A percentile compares a stretch with the other conserved stretches of the same genome.
phyloP scores from a whole-genome alignment of 2,797 vertebrate genomes.

The Microcaecilia unicolor region DNA sequence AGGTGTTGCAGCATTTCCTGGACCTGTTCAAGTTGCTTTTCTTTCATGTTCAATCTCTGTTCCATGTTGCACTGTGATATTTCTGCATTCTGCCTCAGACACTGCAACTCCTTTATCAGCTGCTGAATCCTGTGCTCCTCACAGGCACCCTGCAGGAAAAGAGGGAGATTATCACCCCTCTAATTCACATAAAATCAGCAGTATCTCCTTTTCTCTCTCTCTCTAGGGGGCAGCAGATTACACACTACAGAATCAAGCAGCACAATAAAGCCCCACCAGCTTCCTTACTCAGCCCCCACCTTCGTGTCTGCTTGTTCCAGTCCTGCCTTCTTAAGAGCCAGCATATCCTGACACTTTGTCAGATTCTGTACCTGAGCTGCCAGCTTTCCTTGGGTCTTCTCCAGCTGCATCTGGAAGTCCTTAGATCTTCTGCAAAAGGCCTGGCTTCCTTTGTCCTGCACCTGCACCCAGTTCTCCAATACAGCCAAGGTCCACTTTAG shows the following conservation, averaged over 20 bases:
- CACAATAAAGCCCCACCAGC: too few relatives aligned
- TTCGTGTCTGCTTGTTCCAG: slow-evolving; percentile 48
- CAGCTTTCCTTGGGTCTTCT: slow-evolving; percentile 43
- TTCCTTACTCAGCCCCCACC: too few relatives aligned
- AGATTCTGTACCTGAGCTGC: slow-evolving; percentile 38
- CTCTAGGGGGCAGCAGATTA: too few relatives aligned
- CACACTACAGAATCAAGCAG: too few relatives aligned
- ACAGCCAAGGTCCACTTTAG: slow-evolving; percentile 11
- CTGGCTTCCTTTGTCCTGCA: slow-evolving; percentile 48
- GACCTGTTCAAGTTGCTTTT: too few relatives aligned
- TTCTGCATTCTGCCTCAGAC: slow-evolving; percentile 68
- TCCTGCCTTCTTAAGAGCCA: slow-evolving; percentile 21
- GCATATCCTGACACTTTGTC: slow-evolving; percentile 38
- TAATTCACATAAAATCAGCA: too few relatives aligned
- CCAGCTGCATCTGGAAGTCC: slow-evolving; percentile 37
- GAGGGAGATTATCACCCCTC: not conserved
- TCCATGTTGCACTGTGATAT: too few relatives aligned
- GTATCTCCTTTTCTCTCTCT: too few relatives aligned
- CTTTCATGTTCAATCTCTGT: too few relatives aligned
- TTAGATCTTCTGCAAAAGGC: slow-evolving; percentile 36
- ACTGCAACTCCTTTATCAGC: slow-evolving; percentile 63
- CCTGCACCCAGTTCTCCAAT: slow-evolving; percentile 29
- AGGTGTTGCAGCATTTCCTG: slow-evolving; percentile 33
- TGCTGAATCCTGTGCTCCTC: slow-evolving; percentile 57
- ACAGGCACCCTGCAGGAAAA: slow-evolving; percentile 34